A percentile compares a stretch with the other conserved stretches of the same genome.
These are phyloP conservation scores for Adoxophyes honmai DNA, from an alignment of 1,140 invertebrate species.

Conservation along the genomic window DNA sequence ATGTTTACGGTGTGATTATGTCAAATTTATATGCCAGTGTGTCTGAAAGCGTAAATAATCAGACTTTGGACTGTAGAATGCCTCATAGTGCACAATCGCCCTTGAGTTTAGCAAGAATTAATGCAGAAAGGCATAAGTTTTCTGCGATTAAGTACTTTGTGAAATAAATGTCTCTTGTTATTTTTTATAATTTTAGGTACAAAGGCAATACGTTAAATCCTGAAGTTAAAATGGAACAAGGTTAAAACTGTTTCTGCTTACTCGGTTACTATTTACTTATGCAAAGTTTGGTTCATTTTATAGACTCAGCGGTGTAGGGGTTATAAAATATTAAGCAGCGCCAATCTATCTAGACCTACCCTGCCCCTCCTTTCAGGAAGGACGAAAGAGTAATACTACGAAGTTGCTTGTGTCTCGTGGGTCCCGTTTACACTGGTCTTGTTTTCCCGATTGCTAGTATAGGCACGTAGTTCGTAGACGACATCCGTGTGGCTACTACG, in stretches of 20 bases:
- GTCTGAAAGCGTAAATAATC: too few species aligned
- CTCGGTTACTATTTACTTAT: slow-evolving; percentile 39
- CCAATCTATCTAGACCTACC: slow-evolving; percentile 34
- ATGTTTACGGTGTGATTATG: too few species aligned
- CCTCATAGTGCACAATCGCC: too few species aligned
- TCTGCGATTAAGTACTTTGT: too few species aligned
- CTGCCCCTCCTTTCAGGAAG: slow-evolving; percentile 15
- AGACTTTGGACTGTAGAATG: too few species aligned
- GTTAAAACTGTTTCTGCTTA: slow-evolving; percentile 24
- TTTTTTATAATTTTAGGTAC: too few species aligned
- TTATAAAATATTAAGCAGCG: slow-evolving; percentile 45
- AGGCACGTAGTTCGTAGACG: slow-evolving; percentile 53
- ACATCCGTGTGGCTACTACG: slow-evolving; percentile 58
- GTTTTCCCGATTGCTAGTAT: slow-evolving; percentile 39
- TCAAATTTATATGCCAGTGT: too few species aligned
- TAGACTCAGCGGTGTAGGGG: slow-evolving; percentile 38
- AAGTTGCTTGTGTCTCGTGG: slow-evolving; percentile 16
- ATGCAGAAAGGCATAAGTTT: too few species aligned
- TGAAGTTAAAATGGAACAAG: slow-evolving; percentile 21
- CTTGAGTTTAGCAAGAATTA: too few species aligned
- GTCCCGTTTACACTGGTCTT: slow-evolving; percentile 37
- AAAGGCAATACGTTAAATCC: too few species aligned
- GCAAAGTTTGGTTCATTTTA: slow-evolving; percentile 53
- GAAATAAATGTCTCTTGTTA: slow-evolving; percentile 2
- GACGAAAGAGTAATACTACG: slow-evolving; percentile 23